Evolutionary conservation across 1,140 invertebrate species (phyloP).

Genomic region (Sogatella furcifera): DNA sequence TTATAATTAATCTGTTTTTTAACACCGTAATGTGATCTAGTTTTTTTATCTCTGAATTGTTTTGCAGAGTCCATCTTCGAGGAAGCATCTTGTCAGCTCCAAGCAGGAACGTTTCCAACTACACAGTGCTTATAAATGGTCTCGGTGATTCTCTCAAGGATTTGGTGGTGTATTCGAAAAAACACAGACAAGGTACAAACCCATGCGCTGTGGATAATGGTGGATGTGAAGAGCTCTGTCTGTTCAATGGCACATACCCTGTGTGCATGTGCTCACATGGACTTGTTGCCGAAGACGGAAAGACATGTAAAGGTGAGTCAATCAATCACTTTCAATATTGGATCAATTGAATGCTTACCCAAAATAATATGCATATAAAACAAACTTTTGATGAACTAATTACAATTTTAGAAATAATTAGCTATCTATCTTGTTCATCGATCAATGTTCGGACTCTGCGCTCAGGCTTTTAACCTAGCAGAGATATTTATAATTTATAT

Average conservation of each 20-base stretch:
- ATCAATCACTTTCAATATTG: not conserved
- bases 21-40: too few relatives aligned
- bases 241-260: slow-evolving; percentile 55
- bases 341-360: too few relatives aligned
- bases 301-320: slow-evolving; percentile 45
- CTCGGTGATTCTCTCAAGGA: slow-evolving; percentile 60
- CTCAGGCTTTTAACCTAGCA: too few relatives aligned
- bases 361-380: too few relatives aligned
- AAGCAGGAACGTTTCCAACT: slow-evolving; percentile 43
- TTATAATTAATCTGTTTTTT: too few relatives aligned
- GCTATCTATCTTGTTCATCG: too few relatives aligned
- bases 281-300: slow-evolving; percentile 46
- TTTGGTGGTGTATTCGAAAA: slow-evolving; percentile 44
- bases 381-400: too few relatives aligned
- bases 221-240: slow-evolving; percentile 66
- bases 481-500: too few relatives aligned
- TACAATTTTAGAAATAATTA: too few relatives aligned
- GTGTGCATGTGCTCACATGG: slow-evolving; percentile 68
- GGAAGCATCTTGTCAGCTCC: slow-evolving; percentile 55
- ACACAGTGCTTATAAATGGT: slow-evolving; percentile 41
- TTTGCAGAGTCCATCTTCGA: slow-evolving; percentile 42
- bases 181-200: slow-evolving; percentile 46
- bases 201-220: slow-evolving; percentile 61
- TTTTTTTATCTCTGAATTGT: not conserved
- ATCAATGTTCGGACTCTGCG: too few relatives aligned